Evolutionary conservation across 2,113 vertebrate species (phyloP), one percentile per base, ranked within the genome.

Genomic region (Phylloscopus whistleri): DNA sequence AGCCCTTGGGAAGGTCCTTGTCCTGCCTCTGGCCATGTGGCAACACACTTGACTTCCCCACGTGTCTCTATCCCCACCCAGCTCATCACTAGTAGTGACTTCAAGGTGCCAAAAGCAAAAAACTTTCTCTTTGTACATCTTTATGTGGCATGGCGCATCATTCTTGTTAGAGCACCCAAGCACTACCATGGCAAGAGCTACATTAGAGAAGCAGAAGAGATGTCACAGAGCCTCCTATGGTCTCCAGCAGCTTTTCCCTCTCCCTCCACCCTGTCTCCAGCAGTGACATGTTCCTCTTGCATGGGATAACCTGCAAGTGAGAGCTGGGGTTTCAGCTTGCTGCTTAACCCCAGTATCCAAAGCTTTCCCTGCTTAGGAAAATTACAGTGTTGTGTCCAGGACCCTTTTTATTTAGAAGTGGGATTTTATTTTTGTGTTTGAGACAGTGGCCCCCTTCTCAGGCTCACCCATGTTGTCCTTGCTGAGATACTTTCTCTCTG

Each of bases 121-220:
- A 82, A 4, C 11, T 59, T 90, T 44, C 16, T 58, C 28, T 67
- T 55, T 60, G 7, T 24, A 1, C 4, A 10, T 69, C 21, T 70
- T 83, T 66, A 55, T 66, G 28, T 52, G 14, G 9, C 16, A 13
- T 37, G 22, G 41, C 51, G 17, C 16, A 53, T 16, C 7, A 26
- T 9, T 69, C 48, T 87, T 9, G 1, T 44, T 33, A 68, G 20
- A 18, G 20, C 3, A 13, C 10, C 5, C 64, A 52, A 21, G 12
- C 26, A n/a, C 52, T 59, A 16, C 24, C 9, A 18, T 2, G 9
- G 66, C 26, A 75, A 62, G 16, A 81, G 6, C 35, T 44, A 18
- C 0, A 0, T 0, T 0, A 73, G 7, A 48, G 8, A 80, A 79
- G 49, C 15, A 56, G 31, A 51, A 14, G 24, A 68, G 58, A 62